phyloP scores from a whole-genome alignment of 2,888 invertebrate genomes.

The Trissolcus japonicus region DNA sequence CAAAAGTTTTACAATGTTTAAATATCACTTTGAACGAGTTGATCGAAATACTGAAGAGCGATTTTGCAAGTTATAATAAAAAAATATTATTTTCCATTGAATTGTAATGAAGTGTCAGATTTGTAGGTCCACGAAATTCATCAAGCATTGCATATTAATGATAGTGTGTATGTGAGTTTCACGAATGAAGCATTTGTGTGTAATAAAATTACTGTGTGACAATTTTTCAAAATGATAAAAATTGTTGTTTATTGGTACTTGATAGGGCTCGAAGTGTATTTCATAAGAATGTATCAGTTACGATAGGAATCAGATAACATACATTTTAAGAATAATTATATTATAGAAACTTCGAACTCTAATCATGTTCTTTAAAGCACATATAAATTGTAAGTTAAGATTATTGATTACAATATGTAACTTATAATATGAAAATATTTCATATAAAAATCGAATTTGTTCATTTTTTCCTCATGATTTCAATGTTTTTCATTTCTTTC shows the following conservation, averaged over 20 bases:
- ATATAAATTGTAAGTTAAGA: conserved; percentile 64
- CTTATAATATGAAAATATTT: conserved; percentile 69
- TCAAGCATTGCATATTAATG: conserved; percentile 27
- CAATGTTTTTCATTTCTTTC: background rate
- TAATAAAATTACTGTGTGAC: conserved; percentile 39
- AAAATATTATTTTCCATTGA: conserved; percentile 27
- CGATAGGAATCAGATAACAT: conserved; percentile 43
- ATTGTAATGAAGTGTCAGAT: conserved; percentile 19
- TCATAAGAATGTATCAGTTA: conserved; percentile 48
- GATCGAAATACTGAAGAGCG: conserved; percentile 38
- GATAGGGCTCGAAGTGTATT: conserved; percentile 55
- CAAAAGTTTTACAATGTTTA: conserved; percentile 5
- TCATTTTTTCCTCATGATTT: conserved; percentile 18
- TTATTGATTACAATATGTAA: conserved; percentile 66
- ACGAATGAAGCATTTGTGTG: conserved; percentile 41
- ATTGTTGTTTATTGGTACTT: conserved; percentile 42
- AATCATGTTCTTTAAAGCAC: conserved; percentile 61
- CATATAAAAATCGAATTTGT: conserved; percentile 59
- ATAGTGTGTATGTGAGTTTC: conserved; percentile 35
- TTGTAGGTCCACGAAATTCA: conserved; percentile 23
- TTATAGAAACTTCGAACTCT: conserved; percentile 57
- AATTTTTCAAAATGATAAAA: conserved; percentile 37
- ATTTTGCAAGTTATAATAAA: conserved; percentile 30
- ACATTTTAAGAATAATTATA: conserved; percentile 50
- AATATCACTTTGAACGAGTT: conserved; percentile 23